Evolutionary conservation across 2,113 vertebrate genomes (phyloP).

Genomic region (Pluvialis apricaria): DNA sequence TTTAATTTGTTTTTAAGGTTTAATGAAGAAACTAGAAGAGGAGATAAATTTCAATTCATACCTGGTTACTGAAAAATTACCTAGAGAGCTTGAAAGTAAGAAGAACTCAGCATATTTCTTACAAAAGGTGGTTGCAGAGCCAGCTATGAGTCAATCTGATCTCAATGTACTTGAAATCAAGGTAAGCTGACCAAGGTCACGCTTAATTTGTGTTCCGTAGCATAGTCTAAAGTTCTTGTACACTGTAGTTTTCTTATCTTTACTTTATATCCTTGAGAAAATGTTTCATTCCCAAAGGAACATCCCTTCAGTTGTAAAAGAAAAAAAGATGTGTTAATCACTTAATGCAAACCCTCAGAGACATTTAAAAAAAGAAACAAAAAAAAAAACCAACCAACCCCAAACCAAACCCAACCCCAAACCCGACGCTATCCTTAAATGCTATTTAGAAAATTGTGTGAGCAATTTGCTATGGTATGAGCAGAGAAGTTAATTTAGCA

Average conservation of each 20-base stretch:
- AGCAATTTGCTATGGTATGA: neutral
- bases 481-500: neutral
- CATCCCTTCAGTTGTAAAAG: neutral
- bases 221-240: neutral
- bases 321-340: neutral
- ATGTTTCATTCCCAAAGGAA: neutral
- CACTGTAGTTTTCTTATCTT: neutral
- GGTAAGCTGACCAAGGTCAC: constrained; percentile 67
- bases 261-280: neutral
- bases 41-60: constrained; percentile 95
- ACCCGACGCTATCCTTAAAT: neutral
- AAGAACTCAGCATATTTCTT: constrained; percentile 81
- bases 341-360: neutral
- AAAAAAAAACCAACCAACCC: neutral
- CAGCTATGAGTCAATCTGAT: constrained; percentile 89
- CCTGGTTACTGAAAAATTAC: constrained; percentile 90
- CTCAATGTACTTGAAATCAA: constrained; percentile 85
- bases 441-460: neutral
- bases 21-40: constrained; percentile 94
- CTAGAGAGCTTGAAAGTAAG: constrained; percentile 88
- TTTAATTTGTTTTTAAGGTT: constrained; percentile 74
- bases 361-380: neutral
- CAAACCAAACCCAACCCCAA: neutral
- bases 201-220: neutral
- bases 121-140: constrained; percentile 88